Conservation (phyloP, 2,888 invertebrate species). For the Acanthosepion pharaonis region DNA sequence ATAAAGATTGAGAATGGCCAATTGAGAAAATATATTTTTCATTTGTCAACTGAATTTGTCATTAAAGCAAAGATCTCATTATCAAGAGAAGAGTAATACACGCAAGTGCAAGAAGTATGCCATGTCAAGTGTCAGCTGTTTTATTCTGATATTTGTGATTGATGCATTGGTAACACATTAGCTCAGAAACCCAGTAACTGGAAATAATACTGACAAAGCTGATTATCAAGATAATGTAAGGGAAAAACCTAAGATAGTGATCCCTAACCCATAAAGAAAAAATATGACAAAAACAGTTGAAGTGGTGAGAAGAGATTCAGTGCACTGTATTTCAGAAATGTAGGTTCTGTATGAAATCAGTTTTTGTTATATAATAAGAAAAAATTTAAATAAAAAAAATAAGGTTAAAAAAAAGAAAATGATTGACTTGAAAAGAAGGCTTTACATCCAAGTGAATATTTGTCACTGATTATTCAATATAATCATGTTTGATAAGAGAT, state of each 20-base stretch:
- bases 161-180: not conserved
- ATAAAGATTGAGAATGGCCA: not conserved
- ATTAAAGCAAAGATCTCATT: not conserved
- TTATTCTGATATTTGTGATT: not conserved
- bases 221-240: not conserved
- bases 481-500: not conserved
- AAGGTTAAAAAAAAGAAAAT: not conserved
- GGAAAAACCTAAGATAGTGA: not conserved
- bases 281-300: not conserved
- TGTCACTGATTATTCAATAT: not conserved
- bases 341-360: not conserved
- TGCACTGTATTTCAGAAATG: not conserved
- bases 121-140: not conserved
- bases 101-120: not conserved
- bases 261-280: not conserved
- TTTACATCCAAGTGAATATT: not conserved
- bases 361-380: not conserved
- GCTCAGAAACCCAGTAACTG: not conserved
- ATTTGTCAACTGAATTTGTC: not conserved
- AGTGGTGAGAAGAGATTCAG: not conserved
- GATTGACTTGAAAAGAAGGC: slow-evolving; percentile 8
- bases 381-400: not conserved
- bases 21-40: not conserved
- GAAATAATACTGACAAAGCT: slow-evolving; percentile 18
- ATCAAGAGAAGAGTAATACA: not conserved